Evolutionary conservation across 64 coral and sea anemone species (phyloP).

Genomic region (Stichodactyla helianthus): DNA sequence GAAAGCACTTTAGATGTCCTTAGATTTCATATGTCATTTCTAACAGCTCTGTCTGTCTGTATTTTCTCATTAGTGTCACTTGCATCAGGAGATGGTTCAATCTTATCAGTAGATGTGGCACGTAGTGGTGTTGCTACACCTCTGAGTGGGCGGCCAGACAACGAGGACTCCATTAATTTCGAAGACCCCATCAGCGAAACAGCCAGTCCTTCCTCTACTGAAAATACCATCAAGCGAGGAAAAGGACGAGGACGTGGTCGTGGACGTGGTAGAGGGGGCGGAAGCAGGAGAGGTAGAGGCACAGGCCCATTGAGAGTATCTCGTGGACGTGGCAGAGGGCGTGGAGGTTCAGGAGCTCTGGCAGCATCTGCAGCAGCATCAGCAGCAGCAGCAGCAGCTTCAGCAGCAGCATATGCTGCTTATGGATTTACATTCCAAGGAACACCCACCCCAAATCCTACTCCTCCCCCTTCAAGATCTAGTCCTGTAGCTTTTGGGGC

Average conservation of each 20-base stretch:
- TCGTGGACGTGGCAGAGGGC: constrained; percentile 72
- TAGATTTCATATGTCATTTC: too few species aligned
- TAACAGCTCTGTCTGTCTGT: not conserved
- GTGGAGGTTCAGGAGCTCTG: constrained; percentile 77
- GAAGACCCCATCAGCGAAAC: constrained; percentile 59
- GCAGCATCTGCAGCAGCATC: constrained; percentile 96
- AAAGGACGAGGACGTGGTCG: constrained; percentile 63
- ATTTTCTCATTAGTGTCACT: constrained; percentile 43
- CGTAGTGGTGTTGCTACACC: constrained; percentile 57
- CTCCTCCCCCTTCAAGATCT: constrained; percentile 83
- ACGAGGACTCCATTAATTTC: constrained; percentile 47
- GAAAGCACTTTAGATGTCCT: too few species aligned
- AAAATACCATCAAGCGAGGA: constrained; percentile 43
- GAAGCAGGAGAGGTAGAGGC: constrained; percentile 40
- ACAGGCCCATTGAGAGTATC: constrained; percentile 54
- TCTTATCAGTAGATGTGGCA: constrained; percentile 40
- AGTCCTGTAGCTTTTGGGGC: constrained; percentile 93
- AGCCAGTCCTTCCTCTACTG: constrained; percentile 46
- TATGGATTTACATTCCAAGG: constrained; percentile 98
- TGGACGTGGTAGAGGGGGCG: constrained; percentile 32
- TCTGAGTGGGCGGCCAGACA: constrained; percentile 55
- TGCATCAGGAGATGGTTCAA: constrained; percentile 66
- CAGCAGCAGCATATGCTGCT: constrained; percentile 91
- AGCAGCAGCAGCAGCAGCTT: constrained; percentile 86
- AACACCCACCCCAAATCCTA: constrained; percentile 58